Conservation (phyloP, 2,888 invertebrate species). For the Acrobasis consociella region DNA sequence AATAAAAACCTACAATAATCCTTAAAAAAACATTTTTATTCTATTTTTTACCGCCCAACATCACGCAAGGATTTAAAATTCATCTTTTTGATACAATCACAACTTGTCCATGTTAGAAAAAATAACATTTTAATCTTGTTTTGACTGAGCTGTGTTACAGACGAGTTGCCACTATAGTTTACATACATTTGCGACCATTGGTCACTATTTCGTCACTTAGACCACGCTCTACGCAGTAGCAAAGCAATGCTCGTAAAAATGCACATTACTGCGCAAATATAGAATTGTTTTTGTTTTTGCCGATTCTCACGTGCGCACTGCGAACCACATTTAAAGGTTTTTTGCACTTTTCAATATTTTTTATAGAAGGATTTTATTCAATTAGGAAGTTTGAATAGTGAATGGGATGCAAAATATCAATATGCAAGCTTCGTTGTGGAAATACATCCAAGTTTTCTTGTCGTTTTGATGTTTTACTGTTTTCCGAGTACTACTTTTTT, state of each 20-base stretch:
- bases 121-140: not conserved
- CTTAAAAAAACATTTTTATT: too few species aligned
- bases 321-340: constrained; percentile 58
- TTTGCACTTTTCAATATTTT: constrained; percentile 39
- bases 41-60: too few species aligned
- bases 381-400: constrained; percentile 37
- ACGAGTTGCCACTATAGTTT: not conserved
- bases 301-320: constrained; percentile 55
- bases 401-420: constrained; percentile 3
- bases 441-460: not conserved
- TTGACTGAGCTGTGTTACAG: not conserved
- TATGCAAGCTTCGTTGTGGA: not conserved
- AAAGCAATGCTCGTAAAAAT: constrained; percentile 65
- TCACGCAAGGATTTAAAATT: too few species aligned
- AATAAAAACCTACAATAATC: too few species aligned
- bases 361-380: constrained; percentile 43
- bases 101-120: too few species aligned
- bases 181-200: constrained; percentile 34
- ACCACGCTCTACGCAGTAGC: constrained; percentile 46
- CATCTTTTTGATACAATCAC: too few species aligned
- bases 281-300: constrained; percentile 60
- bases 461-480: not conserved
- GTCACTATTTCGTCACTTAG: constrained; percentile 27
- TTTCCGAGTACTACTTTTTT: too few species aligned
- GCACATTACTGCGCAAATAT: constrained; percentile 76